Conservation (phyloP, 2,113 vertebrate genomes). For the Ia io region DNA sequence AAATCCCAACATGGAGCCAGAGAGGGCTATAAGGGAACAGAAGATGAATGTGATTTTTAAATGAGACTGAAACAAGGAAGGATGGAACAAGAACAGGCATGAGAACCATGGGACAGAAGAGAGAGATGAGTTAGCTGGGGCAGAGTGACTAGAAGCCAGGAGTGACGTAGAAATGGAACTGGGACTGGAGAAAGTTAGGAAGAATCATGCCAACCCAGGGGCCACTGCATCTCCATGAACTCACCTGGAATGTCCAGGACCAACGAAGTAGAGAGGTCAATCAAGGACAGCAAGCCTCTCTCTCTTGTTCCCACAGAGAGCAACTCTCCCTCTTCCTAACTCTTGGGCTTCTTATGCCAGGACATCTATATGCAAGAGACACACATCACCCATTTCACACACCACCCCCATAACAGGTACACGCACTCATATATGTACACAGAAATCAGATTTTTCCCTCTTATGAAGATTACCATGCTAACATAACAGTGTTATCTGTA, state of each 20-base stretch:
- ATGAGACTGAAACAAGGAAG: background rate
- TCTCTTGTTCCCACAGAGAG: background rate
- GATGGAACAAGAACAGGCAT: background rate
- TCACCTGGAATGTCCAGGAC: background rate
- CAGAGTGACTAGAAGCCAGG: background rate
- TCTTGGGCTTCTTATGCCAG: background rate
- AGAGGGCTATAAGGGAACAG: background rate
- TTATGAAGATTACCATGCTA: background rate
- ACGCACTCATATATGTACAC: background rate
- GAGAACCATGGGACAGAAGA: background rate
- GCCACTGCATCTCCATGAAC: background rate
- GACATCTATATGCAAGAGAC: background rate
- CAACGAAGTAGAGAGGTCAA: conserved; percentile 1
- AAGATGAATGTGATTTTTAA: background rate
- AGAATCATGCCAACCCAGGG: background rate
- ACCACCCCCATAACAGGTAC: background rate
- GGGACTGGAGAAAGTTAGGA: background rate
- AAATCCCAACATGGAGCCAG: background rate
- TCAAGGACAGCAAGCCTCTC: conserved; percentile 32
- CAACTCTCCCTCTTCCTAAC: background rate
- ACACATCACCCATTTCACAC: background rate
- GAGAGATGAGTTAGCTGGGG: background rate
- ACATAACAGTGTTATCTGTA: background rate
- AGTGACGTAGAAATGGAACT: background rate
- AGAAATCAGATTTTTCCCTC: background rate